Evolutionary conservation across 1,140 invertebrate genomes (phyloP).

Genomic region (Megalopta genalis): DNA sequence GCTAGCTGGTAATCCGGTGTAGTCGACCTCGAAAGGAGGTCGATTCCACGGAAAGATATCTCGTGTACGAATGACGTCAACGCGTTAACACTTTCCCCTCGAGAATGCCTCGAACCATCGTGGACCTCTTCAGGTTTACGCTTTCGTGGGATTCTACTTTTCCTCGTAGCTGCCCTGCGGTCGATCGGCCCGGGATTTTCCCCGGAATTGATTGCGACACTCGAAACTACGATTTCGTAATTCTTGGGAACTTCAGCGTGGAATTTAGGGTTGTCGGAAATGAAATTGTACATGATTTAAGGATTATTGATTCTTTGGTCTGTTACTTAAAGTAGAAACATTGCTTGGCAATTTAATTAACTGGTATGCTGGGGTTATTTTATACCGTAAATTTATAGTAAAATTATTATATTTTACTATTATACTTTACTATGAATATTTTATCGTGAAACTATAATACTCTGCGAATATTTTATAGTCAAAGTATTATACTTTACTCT

Average conservation of each 20-base stretch:
- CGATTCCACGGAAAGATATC: slow-evolving; percentile 69
- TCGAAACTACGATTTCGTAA: neutral
- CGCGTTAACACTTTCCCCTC: slow-evolving; percentile 72
- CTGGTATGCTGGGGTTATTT: too few species aligned
- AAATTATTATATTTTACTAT: too few species aligned
- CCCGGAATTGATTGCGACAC: neutral
- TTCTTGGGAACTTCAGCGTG: neutral
- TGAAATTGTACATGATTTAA: too few species aligned
- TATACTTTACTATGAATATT: too few species aligned
- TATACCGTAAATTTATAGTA: too few species aligned
- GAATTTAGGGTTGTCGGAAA: neutral
- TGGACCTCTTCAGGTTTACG: slow-evolving; percentile 47
- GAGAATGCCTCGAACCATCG: slow-evolving; percentile 64
- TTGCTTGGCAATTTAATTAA: too few species aligned
- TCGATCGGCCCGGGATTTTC: neutral
- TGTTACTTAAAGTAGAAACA: too few species aligned
- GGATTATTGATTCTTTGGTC: too few species aligned
- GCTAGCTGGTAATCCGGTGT: slow-evolving; percentile 52
- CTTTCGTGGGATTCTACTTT: slow-evolving; percentile 1
- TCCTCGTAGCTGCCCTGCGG: neutral
- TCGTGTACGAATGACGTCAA: slow-evolving; percentile 71
- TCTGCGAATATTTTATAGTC: too few species aligned
- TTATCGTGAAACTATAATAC: too few species aligned
- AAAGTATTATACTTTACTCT: too few species aligned
- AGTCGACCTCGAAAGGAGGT: slow-evolving; percentile 71